Percentiles rank a stretch among this genome's conserved stretches.
Conservation (phyloP, 2,113 vertebrate species). For the Brachirus orientalis region DNA sequence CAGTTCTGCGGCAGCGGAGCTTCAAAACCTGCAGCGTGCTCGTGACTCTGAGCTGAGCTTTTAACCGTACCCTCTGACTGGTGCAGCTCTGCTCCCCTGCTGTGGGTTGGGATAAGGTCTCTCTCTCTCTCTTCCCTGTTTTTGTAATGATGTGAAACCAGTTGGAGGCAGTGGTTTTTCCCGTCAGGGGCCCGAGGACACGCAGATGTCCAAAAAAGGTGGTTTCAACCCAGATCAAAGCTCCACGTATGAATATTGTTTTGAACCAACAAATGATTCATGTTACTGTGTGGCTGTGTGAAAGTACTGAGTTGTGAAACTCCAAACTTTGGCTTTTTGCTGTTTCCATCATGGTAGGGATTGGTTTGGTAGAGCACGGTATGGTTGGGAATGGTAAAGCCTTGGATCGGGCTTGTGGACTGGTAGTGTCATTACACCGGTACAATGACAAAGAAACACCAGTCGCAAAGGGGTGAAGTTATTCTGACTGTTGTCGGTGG, state of each 20-base stretch:
- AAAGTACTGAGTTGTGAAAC: too few relatives aligned
- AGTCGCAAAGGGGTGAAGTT: too few relatives aligned
- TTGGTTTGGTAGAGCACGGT: too few relatives aligned
- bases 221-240: neutral
- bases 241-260: neutral
- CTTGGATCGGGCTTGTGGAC: too few relatives aligned
- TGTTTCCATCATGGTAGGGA: too few relatives aligned
- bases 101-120: slow-evolving; percentile 20
- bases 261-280: neutral
- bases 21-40: slow-evolving; percentile 14
- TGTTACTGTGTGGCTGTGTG: neutral
- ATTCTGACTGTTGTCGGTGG: too few relatives aligned
- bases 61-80: slow-evolving; percentile 41
- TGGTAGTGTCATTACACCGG: too few relatives aligned
- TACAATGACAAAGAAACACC: too few relatives aligned
- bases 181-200: neutral
- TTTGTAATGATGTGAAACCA: slow-evolving; percentile 19
- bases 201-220: neutral
- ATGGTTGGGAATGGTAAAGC: too few relatives aligned
- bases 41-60: slow-evolving; percentile 22
- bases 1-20: slow-evolving; percentile 17
- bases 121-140: neutral
- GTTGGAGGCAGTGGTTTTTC: neutral
- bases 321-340: too few relatives aligned
- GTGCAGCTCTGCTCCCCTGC: slow-evolving; percentile 14